phyloP scores from a whole-genome alignment of 1,140 invertebrate genomes.

The Wiebesia pumilae region DNA sequence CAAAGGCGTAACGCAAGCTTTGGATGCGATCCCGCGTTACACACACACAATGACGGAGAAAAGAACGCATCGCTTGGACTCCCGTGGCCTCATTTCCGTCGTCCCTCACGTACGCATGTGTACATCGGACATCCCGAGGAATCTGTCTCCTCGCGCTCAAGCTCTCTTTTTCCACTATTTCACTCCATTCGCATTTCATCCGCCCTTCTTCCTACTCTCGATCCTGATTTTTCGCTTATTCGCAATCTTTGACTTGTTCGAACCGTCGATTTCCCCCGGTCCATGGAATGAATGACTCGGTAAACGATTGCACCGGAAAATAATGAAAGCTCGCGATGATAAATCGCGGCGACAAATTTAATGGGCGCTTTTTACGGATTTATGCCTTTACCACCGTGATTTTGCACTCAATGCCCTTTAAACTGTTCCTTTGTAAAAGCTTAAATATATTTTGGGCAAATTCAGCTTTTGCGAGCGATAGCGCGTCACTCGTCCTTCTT shows the following conservation, averaged over 20 bases:
- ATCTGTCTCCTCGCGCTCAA: too few species aligned
- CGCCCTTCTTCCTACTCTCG: neutral
- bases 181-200: neutral
- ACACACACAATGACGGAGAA: neutral
- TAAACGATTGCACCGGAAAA: conserved; percentile 23
- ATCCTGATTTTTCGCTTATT: conserved; percentile 40
- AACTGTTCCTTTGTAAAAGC: neutral
- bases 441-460: too few species aligned
- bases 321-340: conserved; percentile 32
- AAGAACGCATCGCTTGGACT: neutral
- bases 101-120: too few species aligned
- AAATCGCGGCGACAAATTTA: conserved; percentile 23
- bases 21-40: neutral
- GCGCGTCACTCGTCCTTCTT: too few species aligned
- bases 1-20: too few species aligned
- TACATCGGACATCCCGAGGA: neutral
- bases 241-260: conserved; percentile 26
- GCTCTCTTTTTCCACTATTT: neutral
- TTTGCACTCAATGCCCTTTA: neutral
- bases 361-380: neutral
- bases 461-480: too few species aligned
- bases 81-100: neutral
- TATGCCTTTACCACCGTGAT: neutral
- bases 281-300: conserved; percentile 17
- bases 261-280: conserved; percentile 24